phyloP scores from a whole-genome alignment of 1,140 invertebrate genomes.

The Ceratina japonica region DNA sequence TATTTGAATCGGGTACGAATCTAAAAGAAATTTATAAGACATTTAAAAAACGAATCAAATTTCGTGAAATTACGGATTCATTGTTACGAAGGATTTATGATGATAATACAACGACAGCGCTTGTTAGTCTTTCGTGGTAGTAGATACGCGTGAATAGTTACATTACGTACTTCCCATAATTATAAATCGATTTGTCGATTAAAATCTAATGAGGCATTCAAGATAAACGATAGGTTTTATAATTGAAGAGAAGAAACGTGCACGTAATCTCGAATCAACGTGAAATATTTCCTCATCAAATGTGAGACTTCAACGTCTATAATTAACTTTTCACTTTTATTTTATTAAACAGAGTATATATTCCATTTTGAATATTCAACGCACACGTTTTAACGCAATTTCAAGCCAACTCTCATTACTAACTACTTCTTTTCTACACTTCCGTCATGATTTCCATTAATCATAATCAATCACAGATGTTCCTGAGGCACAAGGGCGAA shows the following conservation, averaged over 20 bases:
- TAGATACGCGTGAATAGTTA: no score
- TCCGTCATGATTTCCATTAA: no score
- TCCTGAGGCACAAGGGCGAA: background rate
- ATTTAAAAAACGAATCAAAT: background rate
- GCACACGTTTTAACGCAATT: background rate
- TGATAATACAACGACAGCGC: background rate
- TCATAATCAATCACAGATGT: background rate
- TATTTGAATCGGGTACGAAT: conserved; percentile 79
- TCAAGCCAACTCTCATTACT: background rate
- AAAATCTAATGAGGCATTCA: background rate
- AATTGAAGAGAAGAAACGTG: background rate
- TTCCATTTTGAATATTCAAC: background rate
- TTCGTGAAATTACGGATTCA: no score
- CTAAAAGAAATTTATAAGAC: conserved; percentile 57
- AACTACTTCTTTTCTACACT: background rate
- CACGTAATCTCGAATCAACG: background rate
- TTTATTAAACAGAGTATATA: background rate
- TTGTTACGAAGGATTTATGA: background rate
- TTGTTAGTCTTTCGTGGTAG: background rate
- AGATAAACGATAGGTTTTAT: background rate
- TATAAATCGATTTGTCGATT: conserved; percentile 7
- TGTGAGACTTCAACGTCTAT: no score
- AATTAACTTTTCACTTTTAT: background rate
- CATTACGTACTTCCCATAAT: no score
- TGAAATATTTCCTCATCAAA: no score